Evolutionary conservation across 2,888 invertebrate genomes (phyloP).

Genomic region (Tortrix viridana): DNA sequence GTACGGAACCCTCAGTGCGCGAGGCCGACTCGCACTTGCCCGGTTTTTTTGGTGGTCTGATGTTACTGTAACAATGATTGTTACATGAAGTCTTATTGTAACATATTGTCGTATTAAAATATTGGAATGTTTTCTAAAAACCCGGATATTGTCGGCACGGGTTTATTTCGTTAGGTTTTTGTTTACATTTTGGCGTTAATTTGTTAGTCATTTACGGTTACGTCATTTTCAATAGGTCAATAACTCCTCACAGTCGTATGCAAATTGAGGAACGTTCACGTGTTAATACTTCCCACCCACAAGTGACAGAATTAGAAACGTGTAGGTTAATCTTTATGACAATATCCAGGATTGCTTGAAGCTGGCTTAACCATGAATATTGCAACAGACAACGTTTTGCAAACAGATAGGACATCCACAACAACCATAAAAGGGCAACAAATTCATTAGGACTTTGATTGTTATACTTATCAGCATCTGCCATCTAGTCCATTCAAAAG

Average conservation of each 20-base stretch:
- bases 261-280: conserved; percentile 21
- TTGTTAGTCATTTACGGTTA: conserved; percentile 22
- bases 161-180: conserved; percentile 18
- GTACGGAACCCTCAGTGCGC: too few species aligned
- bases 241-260: conserved; percentile 14
- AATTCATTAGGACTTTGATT: too few species aligned
- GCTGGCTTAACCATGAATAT: neutral
- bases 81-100: conserved; percentile 10
- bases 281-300: conserved; percentile 14
- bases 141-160: conserved; percentile 19
- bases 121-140: conserved; percentile 8
- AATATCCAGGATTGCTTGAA: neutral
- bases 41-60: too few species aligned
- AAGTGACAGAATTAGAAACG: too few species aligned
- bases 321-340: too few species aligned
- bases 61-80: too few species aligned
- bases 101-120: neutral
- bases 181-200: conserved; percentile 28
- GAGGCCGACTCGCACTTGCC: too few species aligned
- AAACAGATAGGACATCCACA: conserved; percentile 1
- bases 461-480: too few species aligned
- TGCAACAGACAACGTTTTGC: neutral
- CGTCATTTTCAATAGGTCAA: conserved; percentile 29
- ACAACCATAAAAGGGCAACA: too few species aligned
- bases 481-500: too few species aligned